These are phyloP conservation scores for Euura lappo DNA, from an alignment of 1,140 invertebrate genomes.

Conservation along the genomic window DNA sequence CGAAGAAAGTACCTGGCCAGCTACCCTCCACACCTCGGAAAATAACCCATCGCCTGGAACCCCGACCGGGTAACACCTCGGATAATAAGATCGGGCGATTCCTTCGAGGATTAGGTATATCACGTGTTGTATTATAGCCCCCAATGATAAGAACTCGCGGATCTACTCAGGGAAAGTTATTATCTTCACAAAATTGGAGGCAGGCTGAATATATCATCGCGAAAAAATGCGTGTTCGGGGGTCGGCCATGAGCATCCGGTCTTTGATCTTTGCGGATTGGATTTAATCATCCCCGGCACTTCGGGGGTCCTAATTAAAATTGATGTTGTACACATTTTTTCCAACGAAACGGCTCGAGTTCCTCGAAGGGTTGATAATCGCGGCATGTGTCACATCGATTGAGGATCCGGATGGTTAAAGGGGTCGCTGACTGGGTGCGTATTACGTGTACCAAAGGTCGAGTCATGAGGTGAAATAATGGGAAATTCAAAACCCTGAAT, in stretches of 20 bases:
- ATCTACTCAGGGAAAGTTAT: neutral
- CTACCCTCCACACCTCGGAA: no score
- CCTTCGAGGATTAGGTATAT: neutral
- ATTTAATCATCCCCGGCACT: no score
- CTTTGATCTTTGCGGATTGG: no score
- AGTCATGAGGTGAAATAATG: neutral
- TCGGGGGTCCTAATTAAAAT: no score
- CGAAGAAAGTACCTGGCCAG: neutral
- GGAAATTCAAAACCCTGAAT: neutral
- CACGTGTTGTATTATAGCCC: neutral
- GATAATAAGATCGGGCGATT: neutral
- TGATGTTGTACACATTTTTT: no score
- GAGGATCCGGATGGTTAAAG: no score
- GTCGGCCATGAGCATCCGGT: no score
- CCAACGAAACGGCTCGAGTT: no score
- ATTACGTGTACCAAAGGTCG: neutral
- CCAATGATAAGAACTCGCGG: neutral
- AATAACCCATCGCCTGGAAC: neutral
- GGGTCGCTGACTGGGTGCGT: neutral
- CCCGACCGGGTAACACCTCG: neutral
- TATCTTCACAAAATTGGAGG: neutral
- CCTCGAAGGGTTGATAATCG: no score
- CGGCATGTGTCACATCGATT: no score
- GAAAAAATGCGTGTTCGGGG: no score
- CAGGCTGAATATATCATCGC: no score